Evolutionary conservation across 1,140 invertebrate genomes (phyloP).

Genomic region (Brachionus rotundiformis): DNA sequence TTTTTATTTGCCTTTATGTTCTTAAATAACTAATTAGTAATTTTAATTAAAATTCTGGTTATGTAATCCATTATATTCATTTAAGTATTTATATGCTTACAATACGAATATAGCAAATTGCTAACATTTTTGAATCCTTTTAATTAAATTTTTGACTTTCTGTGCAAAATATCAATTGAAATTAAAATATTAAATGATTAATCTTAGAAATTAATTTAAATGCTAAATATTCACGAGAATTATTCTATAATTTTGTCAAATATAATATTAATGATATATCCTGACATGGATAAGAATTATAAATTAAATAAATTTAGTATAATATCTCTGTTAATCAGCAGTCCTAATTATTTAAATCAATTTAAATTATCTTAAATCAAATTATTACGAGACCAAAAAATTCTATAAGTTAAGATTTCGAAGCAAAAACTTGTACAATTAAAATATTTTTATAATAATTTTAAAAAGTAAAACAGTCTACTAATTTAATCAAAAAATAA

Average conservation of each 20-base stretch:
- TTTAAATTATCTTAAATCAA: too few relatives aligned
- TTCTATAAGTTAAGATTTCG: too few relatives aligned
- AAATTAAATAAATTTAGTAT: too few relatives aligned
- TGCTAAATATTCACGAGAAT: not conserved
- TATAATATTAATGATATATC: not conserved
- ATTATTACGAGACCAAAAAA: too few relatives aligned
- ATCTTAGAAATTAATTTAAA: not conserved
- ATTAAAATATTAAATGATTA: not conserved
- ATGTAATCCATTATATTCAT: not conserved
- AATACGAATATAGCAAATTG: not conserved
- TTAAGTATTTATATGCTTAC: not conserved
- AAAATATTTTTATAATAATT: too few relatives aligned
- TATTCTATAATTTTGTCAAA: not conserved
- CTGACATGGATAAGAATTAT: too few relatives aligned
- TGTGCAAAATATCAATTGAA: not conserved
- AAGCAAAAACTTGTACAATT: too few relatives aligned
- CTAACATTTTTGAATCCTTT: not conserved
- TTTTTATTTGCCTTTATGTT: not conserved
- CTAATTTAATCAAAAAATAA: too few relatives aligned
- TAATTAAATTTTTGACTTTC: conserved; percentile 11
- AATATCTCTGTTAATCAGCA: too few relatives aligned
- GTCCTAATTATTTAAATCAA: too few relatives aligned
- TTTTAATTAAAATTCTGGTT: conserved; percentile 10
- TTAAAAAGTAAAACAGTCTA: too few relatives aligned
- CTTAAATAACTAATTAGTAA: conserved; percentile 11